Percentiles rank a stretch among this genome's conserved stretches.
Evolutionary conservation across 2,888 invertebrate genomes (phyloP).

Genomic region (Andrena fulva): DNA sequence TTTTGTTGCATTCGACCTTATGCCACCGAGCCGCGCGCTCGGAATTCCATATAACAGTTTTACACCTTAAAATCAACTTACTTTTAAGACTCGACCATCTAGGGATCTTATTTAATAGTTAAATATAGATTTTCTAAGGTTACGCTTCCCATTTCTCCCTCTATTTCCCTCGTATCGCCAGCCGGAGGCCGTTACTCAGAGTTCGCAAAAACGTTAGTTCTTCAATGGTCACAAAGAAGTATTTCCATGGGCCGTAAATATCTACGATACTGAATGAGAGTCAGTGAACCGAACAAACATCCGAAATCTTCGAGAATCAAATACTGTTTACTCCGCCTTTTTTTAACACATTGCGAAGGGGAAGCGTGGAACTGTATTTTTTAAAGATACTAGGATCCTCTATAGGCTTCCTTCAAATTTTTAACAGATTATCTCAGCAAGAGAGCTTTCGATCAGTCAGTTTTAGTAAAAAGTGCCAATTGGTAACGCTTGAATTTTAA

Average conservation of each 20-base stretch:
- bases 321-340: background rate
- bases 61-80: conserved; percentile 79
- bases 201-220: conserved; percentile 69
- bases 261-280: background rate
- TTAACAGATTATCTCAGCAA: background rate
- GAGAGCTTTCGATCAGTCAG: background rate
- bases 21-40: conserved; percentile 70
- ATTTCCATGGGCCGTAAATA: conserved; percentile 59
- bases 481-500: background rate
- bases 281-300: conserved; percentile 20
- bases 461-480: background rate
- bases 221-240: conserved; percentile 69
- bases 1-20: conserved; percentile 77
- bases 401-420: background rate
- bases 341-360: background rate
- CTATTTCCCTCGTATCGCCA: conserved; percentile 22
- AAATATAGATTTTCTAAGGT: conserved; percentile 67
- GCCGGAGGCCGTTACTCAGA: conserved; percentile 80
- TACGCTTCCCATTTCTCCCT: conserved; percentile 43
- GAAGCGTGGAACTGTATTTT: background rate
- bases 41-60: conserved; percentile 79
- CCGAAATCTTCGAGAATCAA: background rate
- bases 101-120: conserved; percentile 70
- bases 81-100: conserved; percentile 74
- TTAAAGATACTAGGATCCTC: background rate